A percentile compares a stretch with the other conserved stretches of the same genome.
Conservation (phyloP, 92 coral and sea anemone species). For the Epizoanthus stellaris region DNA sequence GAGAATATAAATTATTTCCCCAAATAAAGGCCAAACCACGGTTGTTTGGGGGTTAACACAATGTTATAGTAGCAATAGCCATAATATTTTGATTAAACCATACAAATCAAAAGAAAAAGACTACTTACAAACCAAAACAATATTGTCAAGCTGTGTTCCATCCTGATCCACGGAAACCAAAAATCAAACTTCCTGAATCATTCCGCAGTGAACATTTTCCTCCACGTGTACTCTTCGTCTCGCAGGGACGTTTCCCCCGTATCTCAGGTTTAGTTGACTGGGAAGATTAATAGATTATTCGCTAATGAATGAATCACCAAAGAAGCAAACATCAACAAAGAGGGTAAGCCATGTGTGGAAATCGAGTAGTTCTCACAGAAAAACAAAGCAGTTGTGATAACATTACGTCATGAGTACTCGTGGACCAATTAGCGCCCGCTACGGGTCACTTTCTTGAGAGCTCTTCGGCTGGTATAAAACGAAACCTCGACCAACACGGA, state of each 20-base stretch:
- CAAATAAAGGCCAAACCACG: too few relatives aligned
- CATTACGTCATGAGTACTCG: slow-evolving; percentile 22
- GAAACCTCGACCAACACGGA: too few relatives aligned
- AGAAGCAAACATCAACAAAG: slow-evolving; percentile 19
- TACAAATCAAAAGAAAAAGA: not conserved
- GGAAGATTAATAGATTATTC: not conserved
- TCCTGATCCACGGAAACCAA: not conserved
- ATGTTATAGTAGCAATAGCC: not conserved
- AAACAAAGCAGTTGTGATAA: slow-evolving; percentile 18
- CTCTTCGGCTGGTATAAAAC: slow-evolving; percentile 3
- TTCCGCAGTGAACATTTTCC: not conserved
- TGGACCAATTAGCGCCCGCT: slow-evolving; percentile 26
- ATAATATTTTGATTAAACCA: not conserved
- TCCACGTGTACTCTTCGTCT: not conserved
- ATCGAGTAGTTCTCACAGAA: slow-evolving; percentile 9
- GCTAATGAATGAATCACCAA: not conserved
- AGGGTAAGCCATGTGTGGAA: not conserved
- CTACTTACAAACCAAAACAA: slow-evolving; percentile 25
- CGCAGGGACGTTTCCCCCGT: not conserved
- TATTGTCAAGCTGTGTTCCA: not conserved
- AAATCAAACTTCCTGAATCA: slow-evolving; percentile 4
- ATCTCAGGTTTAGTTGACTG: not conserved
- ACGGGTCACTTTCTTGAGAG: slow-evolving; percentile 34
- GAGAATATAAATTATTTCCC: too few relatives aligned
- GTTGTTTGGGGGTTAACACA: not conserved